Conservation (phyloP, 2,888 invertebrate genomes). For the Lasioglossum leucozonium region DNA sequence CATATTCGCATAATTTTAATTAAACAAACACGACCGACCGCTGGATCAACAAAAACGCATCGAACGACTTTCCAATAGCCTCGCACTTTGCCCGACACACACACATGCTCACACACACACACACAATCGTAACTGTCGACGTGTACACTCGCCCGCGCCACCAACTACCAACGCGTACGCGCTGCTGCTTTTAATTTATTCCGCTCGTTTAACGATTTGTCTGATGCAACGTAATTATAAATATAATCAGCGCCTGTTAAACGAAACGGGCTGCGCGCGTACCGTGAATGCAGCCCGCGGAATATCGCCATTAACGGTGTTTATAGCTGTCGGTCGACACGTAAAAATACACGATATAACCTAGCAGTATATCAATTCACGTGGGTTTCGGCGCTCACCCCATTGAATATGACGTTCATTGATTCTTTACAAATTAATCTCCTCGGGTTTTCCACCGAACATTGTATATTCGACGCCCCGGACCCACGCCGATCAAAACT, state of each 20-base stretch:
- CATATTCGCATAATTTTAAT: constrained; percentile 74
- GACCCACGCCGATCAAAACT: background rate
- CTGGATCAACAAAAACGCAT: constrained; percentile 68
- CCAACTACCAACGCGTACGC: background rate
- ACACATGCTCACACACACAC: too few species aligned
- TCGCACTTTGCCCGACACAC: constrained; percentile 36
- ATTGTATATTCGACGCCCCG: background rate
- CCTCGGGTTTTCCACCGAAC: background rate
- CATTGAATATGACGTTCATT: background rate
- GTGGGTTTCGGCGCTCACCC: background rate
- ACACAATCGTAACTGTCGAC: background rate
- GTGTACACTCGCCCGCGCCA: background rate
- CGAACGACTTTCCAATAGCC: constrained; percentile 68
- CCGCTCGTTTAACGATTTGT: constrained; percentile 60
- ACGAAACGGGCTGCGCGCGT: constrained; percentile 35
- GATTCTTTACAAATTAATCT: constrained; percentile 12
- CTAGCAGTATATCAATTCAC: background rate
- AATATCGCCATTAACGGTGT: constrained; percentile 34
- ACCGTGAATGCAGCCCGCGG: constrained; percentile 20
- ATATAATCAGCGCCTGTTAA: constrained; percentile 61
- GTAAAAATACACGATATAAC: constrained; percentile 24
- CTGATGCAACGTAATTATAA: constrained; percentile 61
- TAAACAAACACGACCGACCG: constrained; percentile 67
- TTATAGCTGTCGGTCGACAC: constrained; percentile 2
- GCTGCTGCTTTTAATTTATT: constrained; percentile 60